Conservation (phyloP, 2,113 vertebrate species). For the Strix uralensis region DNA sequence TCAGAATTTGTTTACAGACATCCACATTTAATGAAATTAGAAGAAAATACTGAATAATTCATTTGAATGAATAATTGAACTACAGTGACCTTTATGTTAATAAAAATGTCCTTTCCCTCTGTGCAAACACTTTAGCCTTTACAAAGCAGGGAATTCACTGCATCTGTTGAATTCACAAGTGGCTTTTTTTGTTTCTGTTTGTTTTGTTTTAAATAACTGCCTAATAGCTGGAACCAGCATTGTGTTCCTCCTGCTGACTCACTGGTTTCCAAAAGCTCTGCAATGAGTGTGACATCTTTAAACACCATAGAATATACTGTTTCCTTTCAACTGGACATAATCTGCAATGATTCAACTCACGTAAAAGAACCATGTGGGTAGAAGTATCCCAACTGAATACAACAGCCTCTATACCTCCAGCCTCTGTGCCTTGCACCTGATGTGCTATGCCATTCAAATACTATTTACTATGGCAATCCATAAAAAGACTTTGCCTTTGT, state of each 20-base stretch:
- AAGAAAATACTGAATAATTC: slow-evolving; percentile 50
- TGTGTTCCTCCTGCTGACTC: slow-evolving; percentile 63
- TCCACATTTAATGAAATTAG: slow-evolving; percentile 7
- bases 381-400: background rate
- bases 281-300: slow-evolving; percentile 41
- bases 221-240: slow-evolving; percentile 49
- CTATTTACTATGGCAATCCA: background rate
- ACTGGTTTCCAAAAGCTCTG: slow-evolving; percentile 52
- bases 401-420: background rate
- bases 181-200: slow-evolving; percentile 38
- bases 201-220: slow-evolving; percentile 60
- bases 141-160: slow-evolving; percentile 48
- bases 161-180: slow-evolving; percentile 60
- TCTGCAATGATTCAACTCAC: slow-evolving; percentile 10
- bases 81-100: slow-evolving; percentile 50
- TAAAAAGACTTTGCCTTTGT: background rate
- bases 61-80: slow-evolving; percentile 21
- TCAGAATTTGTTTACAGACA: slow-evolving; percentile 22
- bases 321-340: slow-evolving; percentile 44
- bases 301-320: slow-evolving; percentile 31
- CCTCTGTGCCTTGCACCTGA: background rate
- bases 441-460: background rate
- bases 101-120: slow-evolving; percentile 37
- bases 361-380: background rate
- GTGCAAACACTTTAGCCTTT: slow-evolving; percentile 33